Base-by-base conservation (phyloP, 2,888 invertebrate genomes). In the Nomada ferruginata region DNA sequence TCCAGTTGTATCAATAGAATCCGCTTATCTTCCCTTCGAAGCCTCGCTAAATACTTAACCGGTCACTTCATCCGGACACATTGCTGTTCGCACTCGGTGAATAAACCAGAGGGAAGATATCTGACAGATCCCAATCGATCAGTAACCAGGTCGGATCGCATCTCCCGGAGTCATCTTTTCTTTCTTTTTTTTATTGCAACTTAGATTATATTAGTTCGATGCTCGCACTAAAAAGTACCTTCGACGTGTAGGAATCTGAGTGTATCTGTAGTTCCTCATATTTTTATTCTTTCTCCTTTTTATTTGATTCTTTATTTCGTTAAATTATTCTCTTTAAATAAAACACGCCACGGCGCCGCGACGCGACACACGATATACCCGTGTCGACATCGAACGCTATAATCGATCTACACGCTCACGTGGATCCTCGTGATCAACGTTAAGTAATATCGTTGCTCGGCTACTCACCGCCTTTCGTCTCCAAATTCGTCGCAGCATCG, bases 391-490 rank as follows among this genome's bases (percentile, higher is more conserved):
- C 47, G n/a, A n/a, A 53, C 44, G 55, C 15, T 26, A 53, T 36
- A 42, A 42, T 60, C 59, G 42, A 50, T 42, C 29, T 13, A 15
- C 29, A 18, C 23, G 60, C 60, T 60, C 59, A 61, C 78, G 73
- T 59, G 76, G 26, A 0, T 55, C 57, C 69, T 15, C 69, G 60
- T 75, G 63, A 79, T 69, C 57, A 59, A 23, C 59, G 53, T 20
- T 57, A 26, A 23, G 29, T 61, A 53, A 20, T 23, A 47, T 47
- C 23, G 57, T 47, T 26, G 13, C 50, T 50, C n/a, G 52, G 44
- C 50, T 87, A 90, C 91, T 91, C 90, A 92, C 91, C 88, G 79
- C 71, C 61, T 88, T 89, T 52, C 87, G 81, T 80, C 87, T 89
- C 76, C 88, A 86, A 18, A 91, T 81, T 74, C 89, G 88, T 79